Conservation (phyloP, 2,113 vertebrate genomes). For the Lota lota region DNA sequence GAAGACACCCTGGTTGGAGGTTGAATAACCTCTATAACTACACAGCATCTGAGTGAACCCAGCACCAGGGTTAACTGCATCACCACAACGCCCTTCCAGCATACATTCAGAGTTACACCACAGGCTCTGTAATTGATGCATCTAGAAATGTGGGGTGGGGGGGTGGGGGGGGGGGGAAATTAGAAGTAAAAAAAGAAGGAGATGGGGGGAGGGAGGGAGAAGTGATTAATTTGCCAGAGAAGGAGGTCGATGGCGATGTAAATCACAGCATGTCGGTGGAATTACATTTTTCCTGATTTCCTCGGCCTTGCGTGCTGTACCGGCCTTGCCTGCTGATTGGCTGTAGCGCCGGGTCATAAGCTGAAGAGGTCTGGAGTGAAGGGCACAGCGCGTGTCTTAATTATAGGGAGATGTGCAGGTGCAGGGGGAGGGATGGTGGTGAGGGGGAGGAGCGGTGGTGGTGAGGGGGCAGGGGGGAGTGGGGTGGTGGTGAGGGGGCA, state of each 20-base stretch:
- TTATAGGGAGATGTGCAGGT: conserved; percentile 29
- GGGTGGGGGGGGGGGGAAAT: background rate
- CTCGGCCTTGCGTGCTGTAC: conserved; percentile 53
- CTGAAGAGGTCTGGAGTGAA: conserved; percentile 49
- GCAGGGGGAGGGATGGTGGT: conserved; percentile 7
- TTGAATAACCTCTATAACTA: conserved; percentile 46
- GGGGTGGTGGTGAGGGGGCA: no score
- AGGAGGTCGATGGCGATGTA: conserved; percentile 60
- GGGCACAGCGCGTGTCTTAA: conserved; percentile 44
- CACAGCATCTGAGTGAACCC: conserved; percentile 47
- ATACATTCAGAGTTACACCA: conserved; percentile 52
- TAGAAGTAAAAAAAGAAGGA: conserved; percentile 44
- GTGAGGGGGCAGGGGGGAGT: no score
- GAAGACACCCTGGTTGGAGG: conserved; percentile 45
- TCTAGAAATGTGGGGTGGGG: conserved; percentile 35
- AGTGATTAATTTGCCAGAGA: conserved; percentile 64
- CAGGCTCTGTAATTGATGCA: conserved; percentile 62
- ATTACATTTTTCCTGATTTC: conserved; percentile 64
- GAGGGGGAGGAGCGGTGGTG: no score
- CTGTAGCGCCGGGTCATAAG: conserved; percentile 40
- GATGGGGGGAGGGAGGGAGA: conserved; percentile 29
- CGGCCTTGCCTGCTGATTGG: conserved; percentile 60
- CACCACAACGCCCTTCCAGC: conserved; percentile 58
- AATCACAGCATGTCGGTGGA: conserved; percentile 62
- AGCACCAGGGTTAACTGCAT: conserved; percentile 58